phyloP scores from a whole-genome alignment of 2,888 invertebrate genomes.

The Heliconius ismenius region DNA sequence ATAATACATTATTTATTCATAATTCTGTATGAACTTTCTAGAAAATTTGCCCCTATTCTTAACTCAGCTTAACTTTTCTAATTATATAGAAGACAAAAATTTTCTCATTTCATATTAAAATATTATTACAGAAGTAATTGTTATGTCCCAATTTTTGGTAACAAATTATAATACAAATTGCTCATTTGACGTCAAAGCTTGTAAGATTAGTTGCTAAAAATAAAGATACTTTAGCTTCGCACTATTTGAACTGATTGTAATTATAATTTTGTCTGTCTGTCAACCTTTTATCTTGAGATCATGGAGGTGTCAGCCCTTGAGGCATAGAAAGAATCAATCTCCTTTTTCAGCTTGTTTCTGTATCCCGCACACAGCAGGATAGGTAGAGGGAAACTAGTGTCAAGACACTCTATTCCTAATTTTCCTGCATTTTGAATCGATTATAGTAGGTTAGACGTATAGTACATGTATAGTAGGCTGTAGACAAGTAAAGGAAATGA shows the following conservation, averaged over 20 bases:
- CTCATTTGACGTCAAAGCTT: conserved; percentile 3
- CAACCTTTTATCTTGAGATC: too few relatives aligned
- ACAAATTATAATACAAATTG: conserved; percentile 11
- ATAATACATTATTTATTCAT: background rate
- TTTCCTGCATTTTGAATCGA: too few relatives aligned
- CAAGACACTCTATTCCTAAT: too few relatives aligned
- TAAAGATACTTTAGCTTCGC: background rate
- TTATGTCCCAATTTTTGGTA: background rate
- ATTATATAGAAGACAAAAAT: conserved; percentile 1
- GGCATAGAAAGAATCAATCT: too few relatives aligned
- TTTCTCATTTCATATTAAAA: conserved; percentile 5
- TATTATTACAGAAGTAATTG: conserved; percentile 6
- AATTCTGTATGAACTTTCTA: background rate
- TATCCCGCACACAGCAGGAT: too few relatives aligned
- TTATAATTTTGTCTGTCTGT: too few relatives aligned
- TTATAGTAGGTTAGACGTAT: too few relatives aligned
- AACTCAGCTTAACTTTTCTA: conserved; percentile 4
- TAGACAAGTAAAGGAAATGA: too few relatives aligned
- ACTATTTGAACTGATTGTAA: background rate
- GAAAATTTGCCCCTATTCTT: background rate
- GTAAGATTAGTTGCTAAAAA: background rate
- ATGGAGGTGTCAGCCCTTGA: background rate
- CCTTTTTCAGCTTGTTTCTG: too few relatives aligned
- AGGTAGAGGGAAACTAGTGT: too few relatives aligned
- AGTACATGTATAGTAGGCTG: too few relatives aligned